Conservation (phyloP, 2,888 invertebrate species). For the Heteromyza rotundicornis region DNA sequence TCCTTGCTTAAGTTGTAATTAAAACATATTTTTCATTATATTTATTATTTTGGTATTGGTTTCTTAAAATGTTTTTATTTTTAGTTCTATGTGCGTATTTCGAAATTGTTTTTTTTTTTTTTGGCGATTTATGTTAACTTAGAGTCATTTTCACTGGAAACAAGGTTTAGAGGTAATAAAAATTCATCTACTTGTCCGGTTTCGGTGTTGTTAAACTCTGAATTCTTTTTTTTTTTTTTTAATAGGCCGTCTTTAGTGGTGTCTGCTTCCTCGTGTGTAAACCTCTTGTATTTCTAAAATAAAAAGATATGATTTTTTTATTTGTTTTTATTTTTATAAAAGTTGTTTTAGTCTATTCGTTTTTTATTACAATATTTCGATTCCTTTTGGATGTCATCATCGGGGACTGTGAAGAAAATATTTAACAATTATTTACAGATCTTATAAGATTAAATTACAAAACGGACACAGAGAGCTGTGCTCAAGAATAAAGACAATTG, state of each 20-base stretch:
- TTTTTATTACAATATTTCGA: too few relatives aligned
- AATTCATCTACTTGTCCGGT: constrained; percentile 43
- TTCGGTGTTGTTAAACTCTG: constrained; percentile 36
- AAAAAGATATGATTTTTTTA: not conserved
- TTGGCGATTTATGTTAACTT: constrained; percentile 53
- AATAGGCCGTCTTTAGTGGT: constrained; percentile 44
- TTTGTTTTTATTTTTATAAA: too few relatives aligned
- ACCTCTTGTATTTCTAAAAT: constrained; percentile 28
- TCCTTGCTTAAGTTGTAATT: constrained; percentile 44
- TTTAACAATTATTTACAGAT: too few relatives aligned
- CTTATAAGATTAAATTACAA: too few relatives aligned
- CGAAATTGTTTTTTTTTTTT: constrained; percentile 22
- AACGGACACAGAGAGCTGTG: too few relatives aligned
- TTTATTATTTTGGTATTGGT: constrained; percentile 50
- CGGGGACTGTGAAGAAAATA: too few relatives aligned
- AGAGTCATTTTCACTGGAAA: constrained; percentile 52
- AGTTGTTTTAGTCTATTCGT: too few relatives aligned
- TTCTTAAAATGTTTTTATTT: constrained; percentile 33
- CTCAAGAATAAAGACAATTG: too few relatives aligned
- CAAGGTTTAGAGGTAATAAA: constrained; percentile 50
- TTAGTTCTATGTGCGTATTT: constrained; percentile 17
- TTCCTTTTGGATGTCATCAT: too few relatives aligned
- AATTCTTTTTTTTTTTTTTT: constrained; percentile 41
- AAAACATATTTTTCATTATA: constrained; percentile 25
- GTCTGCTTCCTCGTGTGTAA: constrained; percentile 25